Conservation (phyloP, 2,113 vertebrate species). For the Ramphastos sulfuratus region DNA sequence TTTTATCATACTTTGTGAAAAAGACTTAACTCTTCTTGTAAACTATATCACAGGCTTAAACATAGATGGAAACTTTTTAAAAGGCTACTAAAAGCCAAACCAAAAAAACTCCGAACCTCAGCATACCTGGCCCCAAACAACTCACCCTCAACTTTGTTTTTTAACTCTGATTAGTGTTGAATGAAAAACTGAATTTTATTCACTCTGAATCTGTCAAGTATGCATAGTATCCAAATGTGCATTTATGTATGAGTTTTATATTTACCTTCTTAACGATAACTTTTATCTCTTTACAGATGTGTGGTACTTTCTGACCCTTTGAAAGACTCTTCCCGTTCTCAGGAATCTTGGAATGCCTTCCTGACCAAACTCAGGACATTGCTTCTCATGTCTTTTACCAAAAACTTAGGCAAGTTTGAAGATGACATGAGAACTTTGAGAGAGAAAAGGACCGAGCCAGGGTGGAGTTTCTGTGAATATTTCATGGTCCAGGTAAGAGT, state of each 20-base stretch:
- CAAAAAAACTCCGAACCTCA: not conserved
- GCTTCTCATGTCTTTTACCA: constrained; percentile 98
- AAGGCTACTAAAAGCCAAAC: not conserved
- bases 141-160: not conserved
- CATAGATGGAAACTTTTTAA: not conserved
- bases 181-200: not conserved
- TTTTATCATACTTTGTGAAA: not conserved
- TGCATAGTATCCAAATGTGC: not conserved
- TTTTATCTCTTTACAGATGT: constrained; percentile 79
- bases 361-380: constrained; percentile 94
- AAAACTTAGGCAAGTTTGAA: constrained; percentile 96
- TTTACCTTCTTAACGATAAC: not conserved
- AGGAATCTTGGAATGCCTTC: constrained; percentile 97
- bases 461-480: constrained; percentile 99
- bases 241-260: not conserved
- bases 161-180: not conserved
- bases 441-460: constrained; percentile 96
- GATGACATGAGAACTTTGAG: constrained; percentile 97
- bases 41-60: not conserved
- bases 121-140: not conserved
- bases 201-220: not conserved
- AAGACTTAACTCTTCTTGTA: not conserved
- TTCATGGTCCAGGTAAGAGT: constrained; percentile 96
- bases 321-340: constrained; percentile 96
- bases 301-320: constrained; percentile 94